phyloP scores from a whole-genome alignment of 2,113 vertebrate genomes.

The Noctilio leporinus region DNA sequence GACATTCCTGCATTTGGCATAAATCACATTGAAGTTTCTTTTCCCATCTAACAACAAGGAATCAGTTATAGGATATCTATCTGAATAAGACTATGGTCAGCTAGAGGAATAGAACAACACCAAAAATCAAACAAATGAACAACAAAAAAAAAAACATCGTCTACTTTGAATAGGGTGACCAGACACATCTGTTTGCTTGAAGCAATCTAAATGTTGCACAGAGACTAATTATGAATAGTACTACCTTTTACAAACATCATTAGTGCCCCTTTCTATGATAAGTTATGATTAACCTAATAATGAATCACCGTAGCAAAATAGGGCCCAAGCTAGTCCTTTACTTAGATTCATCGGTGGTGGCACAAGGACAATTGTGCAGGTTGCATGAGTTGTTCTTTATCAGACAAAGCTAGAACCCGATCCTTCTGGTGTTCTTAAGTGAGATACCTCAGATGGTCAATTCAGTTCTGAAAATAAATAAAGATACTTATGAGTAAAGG shows the following conservation, averaged over 20 bases:
- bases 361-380: background rate
- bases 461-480: background rate
- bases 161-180: background rate
- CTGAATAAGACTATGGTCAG: background rate
- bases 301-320: background rate
- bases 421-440: background rate
- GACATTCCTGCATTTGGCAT: constrained; percentile 33
- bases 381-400: background rate
- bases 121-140: background rate
- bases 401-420: background rate
- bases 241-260: background rate
- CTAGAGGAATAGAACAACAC: background rate
- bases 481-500: background rate
- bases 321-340: too few relatives aligned
- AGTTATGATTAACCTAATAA: background rate
- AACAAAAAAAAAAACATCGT: background rate
- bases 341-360: background rate
- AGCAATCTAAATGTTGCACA: background rate
- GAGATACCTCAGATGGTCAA: background rate
- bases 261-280: background rate
- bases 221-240: background rate
- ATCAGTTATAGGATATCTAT: background rate
- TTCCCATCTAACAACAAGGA: background rate
- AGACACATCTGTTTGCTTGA: background rate
- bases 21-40: constrained; percentile 52